A percentile compares a stretch with the other conserved stretches of the same genome.
phyloP scores from a whole-genome alignment of 2,888 invertebrate species.

The Psylliodes chrysocephalus region DNA sequence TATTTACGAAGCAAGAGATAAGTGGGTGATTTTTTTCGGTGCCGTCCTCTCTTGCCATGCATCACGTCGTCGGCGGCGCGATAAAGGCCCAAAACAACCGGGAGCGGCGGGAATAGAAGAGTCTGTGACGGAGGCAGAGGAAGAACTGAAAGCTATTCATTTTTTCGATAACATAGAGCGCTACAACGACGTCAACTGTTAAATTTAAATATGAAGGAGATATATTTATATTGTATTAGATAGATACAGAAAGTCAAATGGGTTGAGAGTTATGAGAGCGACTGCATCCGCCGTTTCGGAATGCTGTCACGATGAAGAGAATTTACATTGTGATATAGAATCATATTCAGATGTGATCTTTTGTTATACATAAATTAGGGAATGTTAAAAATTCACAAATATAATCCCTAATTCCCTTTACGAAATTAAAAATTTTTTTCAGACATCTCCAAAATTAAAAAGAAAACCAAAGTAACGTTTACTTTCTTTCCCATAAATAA shows the following conservation, averaged over 20 bases:
- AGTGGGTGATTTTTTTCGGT: conserved; percentile 53
- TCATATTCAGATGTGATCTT: too few relatives aligned
- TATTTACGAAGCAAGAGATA: conserved; percentile 54
- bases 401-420: too few relatives aligned
- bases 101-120: conserved; percentile 34
- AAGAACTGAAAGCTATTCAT: conserved; percentile 42
- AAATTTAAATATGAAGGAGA: conserved; percentile 47
- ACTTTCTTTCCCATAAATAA: too few relatives aligned
- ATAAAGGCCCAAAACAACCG: conserved; percentile 48
- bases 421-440: too few relatives aligned
- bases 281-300: not conserved
- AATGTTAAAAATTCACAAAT: too few relatives aligned
- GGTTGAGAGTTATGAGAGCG: conserved; percentile 37
- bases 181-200: conserved; percentile 47
- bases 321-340: too few relatives aligned
- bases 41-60: conserved; percentile 47
- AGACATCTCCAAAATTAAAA: too few relatives aligned
- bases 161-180: conserved; percentile 51
- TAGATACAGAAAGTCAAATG: conserved; percentile 45
- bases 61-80: conserved; percentile 51
- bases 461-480: too few relatives aligned
- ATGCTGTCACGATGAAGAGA: too few relatives aligned
- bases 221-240: conserved; percentile 43
- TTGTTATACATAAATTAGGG: too few relatives aligned
- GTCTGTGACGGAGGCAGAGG: conserved; percentile 33